Conservation (phyloP, 92 coral and sea anemone species). For the Umimayanthus chanpuru region DNA sequence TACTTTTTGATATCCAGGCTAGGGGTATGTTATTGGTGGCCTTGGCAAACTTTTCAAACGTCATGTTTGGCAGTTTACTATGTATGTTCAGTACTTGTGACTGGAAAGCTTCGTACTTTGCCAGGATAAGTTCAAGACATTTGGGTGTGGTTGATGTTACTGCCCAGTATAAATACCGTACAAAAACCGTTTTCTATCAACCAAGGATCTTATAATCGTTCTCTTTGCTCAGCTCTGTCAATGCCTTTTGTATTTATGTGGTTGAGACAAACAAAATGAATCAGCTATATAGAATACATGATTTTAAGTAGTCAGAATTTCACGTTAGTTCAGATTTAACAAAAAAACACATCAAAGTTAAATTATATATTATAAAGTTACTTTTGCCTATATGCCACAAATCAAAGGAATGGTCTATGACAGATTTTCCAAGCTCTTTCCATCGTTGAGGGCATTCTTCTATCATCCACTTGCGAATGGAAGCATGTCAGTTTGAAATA, state of each 20-base stretch:
- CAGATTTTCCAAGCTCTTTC: conserved; percentile 27
- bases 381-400: conserved; percentile 53
- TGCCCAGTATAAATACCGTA: too few relatives aligned
- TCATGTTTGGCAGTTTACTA: too few relatives aligned
- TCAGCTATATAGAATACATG: too few relatives aligned
- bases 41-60: too few relatives aligned
- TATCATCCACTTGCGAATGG: conserved; percentile 50
- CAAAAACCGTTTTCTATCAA: conserved; percentile 43
- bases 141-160: not conserved
- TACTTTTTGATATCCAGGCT: conserved; percentile 14
- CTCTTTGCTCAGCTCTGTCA: conserved; percentile 23
- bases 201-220: conserved; percentile 32
- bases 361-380: not conserved
- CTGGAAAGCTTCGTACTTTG: too few relatives aligned
- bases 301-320: too few relatives aligned
- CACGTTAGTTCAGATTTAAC: too few relatives aligned
- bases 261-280: not conserved
- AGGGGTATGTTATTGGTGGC: not conserved
- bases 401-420: conserved; percentile 46
- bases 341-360: too few relatives aligned
- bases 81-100: too few relatives aligned
- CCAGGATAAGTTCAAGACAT: not conserved
- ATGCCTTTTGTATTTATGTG: conserved; percentile 38
- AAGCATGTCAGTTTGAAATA: conserved; percentile 40
- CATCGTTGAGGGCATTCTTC: conserved; percentile 42